Conservation (phyloP, 2,797 vertebrate species). For the Melanotaenia trifasciata region DNA sequence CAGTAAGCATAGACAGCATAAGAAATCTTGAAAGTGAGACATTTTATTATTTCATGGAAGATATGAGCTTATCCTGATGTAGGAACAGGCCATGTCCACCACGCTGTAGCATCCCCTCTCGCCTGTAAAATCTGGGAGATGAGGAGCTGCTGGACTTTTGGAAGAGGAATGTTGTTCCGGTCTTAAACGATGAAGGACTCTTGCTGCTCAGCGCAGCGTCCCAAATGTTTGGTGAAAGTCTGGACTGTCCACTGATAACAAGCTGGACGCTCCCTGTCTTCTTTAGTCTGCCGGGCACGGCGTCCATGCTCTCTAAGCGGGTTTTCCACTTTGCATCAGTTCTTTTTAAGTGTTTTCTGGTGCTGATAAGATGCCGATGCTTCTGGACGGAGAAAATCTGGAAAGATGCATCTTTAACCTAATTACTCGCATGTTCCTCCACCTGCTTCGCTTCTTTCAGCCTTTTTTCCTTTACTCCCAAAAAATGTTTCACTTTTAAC, state of each 20-base stretch:
- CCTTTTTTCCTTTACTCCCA: neutral
- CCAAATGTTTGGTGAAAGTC: neutral
- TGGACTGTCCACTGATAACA: too few species aligned
- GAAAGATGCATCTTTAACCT: neutral
- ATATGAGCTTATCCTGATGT: neutral
- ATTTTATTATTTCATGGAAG: neutral
- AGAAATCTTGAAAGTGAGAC: neutral
- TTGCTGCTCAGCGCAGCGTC: neutral
- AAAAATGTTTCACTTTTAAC: too few species aligned
- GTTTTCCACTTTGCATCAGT: too few species aligned
- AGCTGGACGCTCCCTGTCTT: too few species aligned
- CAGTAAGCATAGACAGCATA: neutral
- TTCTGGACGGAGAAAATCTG: too few species aligned
- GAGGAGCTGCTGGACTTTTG: neutral
- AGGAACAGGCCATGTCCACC: neutral
- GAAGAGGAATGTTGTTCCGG: neutral
- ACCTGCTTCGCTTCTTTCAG: neutral
- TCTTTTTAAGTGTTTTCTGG: too few species aligned
- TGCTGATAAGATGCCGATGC: too few species aligned
- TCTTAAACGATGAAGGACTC: neutral
- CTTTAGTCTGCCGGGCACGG: too few species aligned
- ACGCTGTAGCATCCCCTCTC: too few species aligned
- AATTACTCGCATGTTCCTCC: neutral
- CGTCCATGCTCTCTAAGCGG: too few species aligned
- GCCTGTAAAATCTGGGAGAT: neutral